phyloP scores from a whole-genome alignment of 2,888 invertebrate species.

The Nowickia ferox region DNA sequence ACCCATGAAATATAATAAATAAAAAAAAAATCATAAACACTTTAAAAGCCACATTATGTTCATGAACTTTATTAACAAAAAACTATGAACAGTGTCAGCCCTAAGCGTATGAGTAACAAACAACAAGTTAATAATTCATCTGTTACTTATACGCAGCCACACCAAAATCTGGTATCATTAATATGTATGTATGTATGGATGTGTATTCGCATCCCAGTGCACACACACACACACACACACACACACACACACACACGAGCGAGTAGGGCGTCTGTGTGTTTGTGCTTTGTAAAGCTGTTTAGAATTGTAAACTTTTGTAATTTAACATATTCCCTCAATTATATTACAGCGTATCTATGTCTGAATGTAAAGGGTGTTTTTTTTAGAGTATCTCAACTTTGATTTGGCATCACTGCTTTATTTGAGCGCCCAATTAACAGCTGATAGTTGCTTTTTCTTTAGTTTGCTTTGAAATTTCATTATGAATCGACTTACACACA shows the following conservation, averaged over 20 bases:
- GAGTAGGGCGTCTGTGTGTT: background rate
- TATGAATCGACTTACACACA: no score
- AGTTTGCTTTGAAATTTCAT: no score
- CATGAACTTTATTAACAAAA: slow-evolving; percentile 52
- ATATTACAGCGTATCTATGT: slow-evolving; percentile 4
- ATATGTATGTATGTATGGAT: background rate
- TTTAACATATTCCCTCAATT: slow-evolving; percentile 47
- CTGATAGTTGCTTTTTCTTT: no score
- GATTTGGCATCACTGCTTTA: no score
- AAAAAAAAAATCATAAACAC: background rate
- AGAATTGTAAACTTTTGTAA: slow-evolving; percentile 53
- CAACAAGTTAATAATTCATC: slow-evolving; percentile 59
- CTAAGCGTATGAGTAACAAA: slow-evolving; percentile 46
- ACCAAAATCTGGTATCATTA: background rate
- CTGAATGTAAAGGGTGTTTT: no score
- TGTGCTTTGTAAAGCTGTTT: slow-evolving; percentile 13
- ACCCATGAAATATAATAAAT: background rate
- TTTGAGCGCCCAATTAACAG: no score
- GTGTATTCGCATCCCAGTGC: background rate
- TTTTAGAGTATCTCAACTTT: no score
- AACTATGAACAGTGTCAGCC: slow-evolving; percentile 15
- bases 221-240: no score
- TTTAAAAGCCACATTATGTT: slow-evolving; percentile 16
- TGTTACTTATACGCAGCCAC: slow-evolving; percentile 48
- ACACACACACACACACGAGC: background rate